Evolutionary conservation across 2,888 invertebrate genomes (phyloP), one percentile per base, ranked within the genome.

Genomic region (Therioaphis trifolii): DNA sequence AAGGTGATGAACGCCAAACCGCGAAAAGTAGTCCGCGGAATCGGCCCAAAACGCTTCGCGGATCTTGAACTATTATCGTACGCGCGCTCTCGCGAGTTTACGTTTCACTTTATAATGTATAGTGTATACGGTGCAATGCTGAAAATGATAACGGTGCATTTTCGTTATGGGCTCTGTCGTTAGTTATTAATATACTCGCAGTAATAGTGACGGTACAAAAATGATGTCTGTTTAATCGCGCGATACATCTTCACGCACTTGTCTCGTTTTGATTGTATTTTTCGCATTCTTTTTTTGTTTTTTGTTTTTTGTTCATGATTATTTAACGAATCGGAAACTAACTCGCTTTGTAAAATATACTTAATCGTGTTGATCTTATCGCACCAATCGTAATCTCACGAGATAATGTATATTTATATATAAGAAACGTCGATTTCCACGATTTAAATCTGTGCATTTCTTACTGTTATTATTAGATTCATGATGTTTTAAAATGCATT

Each of bases 221-320:
- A n/a, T n/a, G n/a, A n/a, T n/a, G n/a, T 74, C 35, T 29, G 55
- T 52, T 52, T 72, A 72, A 52, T 72, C 49, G n/a, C 11, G n/a
- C 24, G 15, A 14, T 14, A 49, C 18, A 0, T 72, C 21, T 52
- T 2, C 18, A 58, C 18, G 24, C 58, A 58, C 40, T 24, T 43
- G 43, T 40, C 18, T 43, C 2, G n/a, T 29, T 29, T 69, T 49
- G 9, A 2, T 55, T 2, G 21, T 49, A 49, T 35, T 72, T 68
- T 24, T 43, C 66, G 66, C n/a, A n/a, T n/a, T n/a, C n/a, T n/a
- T n/a, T n/a, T n/a, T n/a, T n/a, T n/a, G n/a, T n/a, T n/a, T n/a
- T n/a, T n/a, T n/a, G n/a, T n/a, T n/a, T n/a, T n/a, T n/a, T n/a
- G n/a, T n/a, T n/a, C n/a, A n/a, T n/a, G n/a, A n/a, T n/a, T n/a